phyloP scores from a whole-genome alignment of 2,113 vertebrate species.

The Oenanthe oenanthe region DNA sequence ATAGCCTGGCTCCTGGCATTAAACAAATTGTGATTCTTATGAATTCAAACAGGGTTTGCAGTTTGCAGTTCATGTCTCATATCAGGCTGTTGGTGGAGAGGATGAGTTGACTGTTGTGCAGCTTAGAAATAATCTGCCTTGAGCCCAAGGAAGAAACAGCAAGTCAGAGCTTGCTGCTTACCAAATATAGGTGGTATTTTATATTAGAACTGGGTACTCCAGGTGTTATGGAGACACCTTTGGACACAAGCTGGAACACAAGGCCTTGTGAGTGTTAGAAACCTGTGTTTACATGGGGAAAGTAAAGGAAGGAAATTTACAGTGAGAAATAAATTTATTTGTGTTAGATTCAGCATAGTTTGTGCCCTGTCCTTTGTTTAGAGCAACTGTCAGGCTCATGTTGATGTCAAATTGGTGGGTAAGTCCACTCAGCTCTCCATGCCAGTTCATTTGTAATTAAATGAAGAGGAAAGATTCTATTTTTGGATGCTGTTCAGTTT shows the following conservation, averaged over 20 bases:
- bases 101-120: not conserved
- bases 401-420: not conserved
- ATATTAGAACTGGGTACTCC: not conserved
- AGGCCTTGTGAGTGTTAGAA: not conserved
- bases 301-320: not conserved
- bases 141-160: not conserved
- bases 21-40: not conserved
- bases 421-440: not conserved
- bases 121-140: not conserved
- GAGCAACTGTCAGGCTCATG: not conserved
- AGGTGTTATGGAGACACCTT: not conserved
- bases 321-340: not conserved
- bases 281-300: not conserved
- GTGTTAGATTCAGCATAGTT: not conserved
- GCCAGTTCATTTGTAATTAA: slow-evolving; percentile 12
- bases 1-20: slow-evolving; percentile 2
- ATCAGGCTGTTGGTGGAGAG: not conserved
- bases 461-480: not conserved
- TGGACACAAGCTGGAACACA: not conserved
- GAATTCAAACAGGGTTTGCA: not conserved
- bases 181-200: not conserved
- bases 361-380: not conserved
- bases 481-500: slow-evolving; percentile 27
- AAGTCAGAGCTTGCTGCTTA: not conserved
- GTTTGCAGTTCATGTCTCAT: not conserved